Evolutionary conservation across 1,140 invertebrate genomes (phyloP).

Genomic region (Drosophila kohkoa): DNA sequence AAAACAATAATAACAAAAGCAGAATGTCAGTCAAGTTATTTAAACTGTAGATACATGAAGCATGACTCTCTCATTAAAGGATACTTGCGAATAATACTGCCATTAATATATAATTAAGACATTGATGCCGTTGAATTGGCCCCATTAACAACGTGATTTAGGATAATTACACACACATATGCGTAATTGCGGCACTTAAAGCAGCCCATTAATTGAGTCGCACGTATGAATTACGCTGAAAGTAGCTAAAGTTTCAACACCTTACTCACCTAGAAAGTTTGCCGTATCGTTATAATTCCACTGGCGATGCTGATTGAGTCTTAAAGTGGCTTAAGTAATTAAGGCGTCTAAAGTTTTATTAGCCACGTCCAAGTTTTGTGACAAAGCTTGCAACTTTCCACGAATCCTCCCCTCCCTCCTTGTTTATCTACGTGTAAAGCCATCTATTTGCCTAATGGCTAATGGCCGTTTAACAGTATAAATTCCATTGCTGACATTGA

Average conservation of each 20-base stretch:
- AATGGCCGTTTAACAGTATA: conserved; percentile 48
- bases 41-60: background rate
- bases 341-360: conserved; percentile 57
- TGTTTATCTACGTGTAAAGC: conserved; percentile 40
- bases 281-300: conserved; percentile 44
- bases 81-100: background rate
- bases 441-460: conserved; percentile 42
- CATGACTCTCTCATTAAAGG: background rate
- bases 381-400: conserved; percentile 33
- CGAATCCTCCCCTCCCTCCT: conserved; percentile 12
- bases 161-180: conserved; percentile 12
- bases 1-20: background rate
- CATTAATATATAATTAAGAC: conserved; percentile 5
- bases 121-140: conserved; percentile 6
- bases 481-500: conserved; percentile 7
- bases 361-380: conserved; percentile 38
- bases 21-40: conserved; percentile 4
- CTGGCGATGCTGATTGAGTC: conserved; percentile 58
- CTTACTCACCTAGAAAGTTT: background rate
- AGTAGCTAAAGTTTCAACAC: conserved; percentile 4
- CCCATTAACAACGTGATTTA: conserved; percentile 13
- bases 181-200: conserved; percentile 26
- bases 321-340: conserved; percentile 70
- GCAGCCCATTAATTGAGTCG: conserved; percentile 12
- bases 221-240: background rate